Evolutionary conservation across 2,113 vertebrate genomes (phyloP).

Genomic region (Channa maculata): DNA sequence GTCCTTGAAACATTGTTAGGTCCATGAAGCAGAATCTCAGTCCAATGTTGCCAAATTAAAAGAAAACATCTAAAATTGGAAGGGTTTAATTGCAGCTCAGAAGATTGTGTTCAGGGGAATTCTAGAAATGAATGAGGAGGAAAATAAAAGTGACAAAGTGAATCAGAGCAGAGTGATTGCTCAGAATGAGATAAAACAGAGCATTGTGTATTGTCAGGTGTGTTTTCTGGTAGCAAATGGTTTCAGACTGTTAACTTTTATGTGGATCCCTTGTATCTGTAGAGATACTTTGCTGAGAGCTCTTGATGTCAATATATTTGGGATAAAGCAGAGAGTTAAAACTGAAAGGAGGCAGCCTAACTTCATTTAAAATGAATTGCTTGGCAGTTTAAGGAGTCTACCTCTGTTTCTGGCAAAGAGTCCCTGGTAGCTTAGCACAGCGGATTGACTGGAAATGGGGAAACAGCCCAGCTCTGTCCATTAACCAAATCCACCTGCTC

Average conservation of each 20-base stretch:
- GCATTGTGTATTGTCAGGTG: background rate
- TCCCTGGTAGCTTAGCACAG: too few species aligned
- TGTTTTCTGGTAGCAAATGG: conserved; percentile 10
- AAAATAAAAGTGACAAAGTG: conserved; percentile 29
- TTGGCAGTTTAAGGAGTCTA: background rate
- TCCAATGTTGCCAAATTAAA: conserved; percentile 44
- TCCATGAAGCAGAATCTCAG: conserved; percentile 39
- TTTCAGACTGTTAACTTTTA: conserved; percentile 37
- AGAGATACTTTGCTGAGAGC: conserved; percentile 1
- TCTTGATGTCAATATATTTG: background rate
- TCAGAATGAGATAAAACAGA: conserved; percentile 9
- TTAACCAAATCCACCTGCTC: too few species aligned
- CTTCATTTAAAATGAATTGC: background rate
- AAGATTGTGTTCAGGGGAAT: conserved; percentile 39
- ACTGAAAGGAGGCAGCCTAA: background rate
- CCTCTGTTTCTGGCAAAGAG: background rate
- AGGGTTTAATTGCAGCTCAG: conserved; percentile 43
- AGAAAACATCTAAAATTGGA: conserved; percentile 37
- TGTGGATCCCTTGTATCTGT: background rate
- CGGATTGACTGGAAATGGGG: too few species aligned
- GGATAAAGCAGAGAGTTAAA: conserved; percentile 2
- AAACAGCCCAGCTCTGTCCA: too few species aligned
- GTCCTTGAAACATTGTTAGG: conserved; percentile 19
- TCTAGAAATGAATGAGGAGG: conserved; percentile 28
- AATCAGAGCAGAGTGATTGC: conserved; percentile 21